phyloP scores from a whole-genome alignment of 1,140 invertebrate genomes.

The Eupeodes corollae region DNA sequence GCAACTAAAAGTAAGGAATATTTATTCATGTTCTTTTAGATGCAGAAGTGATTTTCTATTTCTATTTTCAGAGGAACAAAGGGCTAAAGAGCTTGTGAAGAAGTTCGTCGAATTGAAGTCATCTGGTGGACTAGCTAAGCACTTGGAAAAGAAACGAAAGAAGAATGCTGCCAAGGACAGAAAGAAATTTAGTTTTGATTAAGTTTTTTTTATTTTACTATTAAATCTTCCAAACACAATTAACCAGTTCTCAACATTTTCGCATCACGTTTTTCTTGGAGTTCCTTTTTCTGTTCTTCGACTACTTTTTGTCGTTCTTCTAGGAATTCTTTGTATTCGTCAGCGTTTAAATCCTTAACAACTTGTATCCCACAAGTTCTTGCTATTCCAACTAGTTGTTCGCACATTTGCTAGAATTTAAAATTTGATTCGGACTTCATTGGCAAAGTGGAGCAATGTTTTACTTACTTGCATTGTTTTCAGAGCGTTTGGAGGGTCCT shows the following conservation, averaged over 20 bases:
- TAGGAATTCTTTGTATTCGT: slow-evolving; percentile 77
- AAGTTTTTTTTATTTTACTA: slow-evolving; percentile 21
- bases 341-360: slow-evolving; percentile 64
- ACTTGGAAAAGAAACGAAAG: slow-evolving; percentile 59
- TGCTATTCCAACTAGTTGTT: slow-evolving; percentile 64
- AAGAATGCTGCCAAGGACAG: slow-evolving; percentile 47
- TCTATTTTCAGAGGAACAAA: slow-evolving; percentile 53
- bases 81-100: slow-evolving; percentile 51
- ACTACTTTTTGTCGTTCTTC: slow-evolving; percentile 62
- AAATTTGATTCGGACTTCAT: too few species aligned
- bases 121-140: slow-evolving; percentile 58
- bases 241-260: slow-evolving; percentile 78
- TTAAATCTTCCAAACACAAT: slow-evolving; percentile 18
- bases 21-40: neutral
- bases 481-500: slow-evolving; percentile 66
- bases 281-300: slow-evolving; percentile 60
- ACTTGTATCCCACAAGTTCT: slow-evolving; percentile 76
- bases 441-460: too few species aligned
- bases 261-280: slow-evolving; percentile 80
- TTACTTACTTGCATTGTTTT: slow-evolving; percentile 34
- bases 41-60: neutral
- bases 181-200: slow-evolving; percentile 36
- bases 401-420: slow-evolving; percentile 63
- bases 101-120: slow-evolving; percentile 64
- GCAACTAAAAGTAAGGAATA: slow-evolving; percentile 65